Percentiles rank a stretch among this genome's conserved stretches.
Evolutionary conservation across 2,888 invertebrate species (phyloP).

Genomic region (Heliconius ismenius): DNA sequence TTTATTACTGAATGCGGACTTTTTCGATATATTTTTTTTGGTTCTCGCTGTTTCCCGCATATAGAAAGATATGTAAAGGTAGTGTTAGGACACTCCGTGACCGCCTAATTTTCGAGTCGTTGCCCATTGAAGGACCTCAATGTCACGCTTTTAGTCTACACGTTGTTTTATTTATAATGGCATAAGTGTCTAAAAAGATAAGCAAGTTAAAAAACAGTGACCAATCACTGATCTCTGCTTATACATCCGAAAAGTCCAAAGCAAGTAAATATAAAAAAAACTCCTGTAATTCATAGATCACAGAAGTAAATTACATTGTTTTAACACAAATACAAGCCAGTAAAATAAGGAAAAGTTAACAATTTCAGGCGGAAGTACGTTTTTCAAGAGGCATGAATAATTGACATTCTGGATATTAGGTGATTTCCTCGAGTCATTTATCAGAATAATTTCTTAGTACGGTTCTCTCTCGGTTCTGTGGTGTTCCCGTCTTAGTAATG

Average conservation of each 20-base stretch:
- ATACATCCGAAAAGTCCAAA: no score
- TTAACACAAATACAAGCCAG: background rate
- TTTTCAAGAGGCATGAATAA: slow-evolving; percentile 31
- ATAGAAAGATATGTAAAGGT: background rate
- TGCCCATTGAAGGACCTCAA: background rate
- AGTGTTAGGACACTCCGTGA: background rate
- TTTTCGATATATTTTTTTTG: background rate
- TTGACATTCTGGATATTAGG: slow-evolving; percentile 33
- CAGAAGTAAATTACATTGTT: background rate
- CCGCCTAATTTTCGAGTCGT: background rate
- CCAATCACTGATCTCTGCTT: no score
- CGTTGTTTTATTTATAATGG: no score
- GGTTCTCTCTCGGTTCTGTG: background rate
- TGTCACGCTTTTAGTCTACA: background rate
- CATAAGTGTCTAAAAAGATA: no score
- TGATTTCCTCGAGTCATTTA: slow-evolving; percentile 26
- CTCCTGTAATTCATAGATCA: background rate
- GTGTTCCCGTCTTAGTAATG: background rate
- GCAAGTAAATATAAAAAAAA: background rate
- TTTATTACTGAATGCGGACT: background rate
- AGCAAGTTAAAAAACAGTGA: no score
- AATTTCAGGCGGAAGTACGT: slow-evolving; percentile 12
- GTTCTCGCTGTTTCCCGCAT: no score
- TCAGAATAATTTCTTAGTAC: slow-evolving; percentile 16
- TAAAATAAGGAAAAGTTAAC: slow-evolving; percentile 17